These are phyloP conservation scores for Antheraea mylitta DNA, from an alignment of 1,140 invertebrate genomes.

Conservation along the genomic window DNA sequence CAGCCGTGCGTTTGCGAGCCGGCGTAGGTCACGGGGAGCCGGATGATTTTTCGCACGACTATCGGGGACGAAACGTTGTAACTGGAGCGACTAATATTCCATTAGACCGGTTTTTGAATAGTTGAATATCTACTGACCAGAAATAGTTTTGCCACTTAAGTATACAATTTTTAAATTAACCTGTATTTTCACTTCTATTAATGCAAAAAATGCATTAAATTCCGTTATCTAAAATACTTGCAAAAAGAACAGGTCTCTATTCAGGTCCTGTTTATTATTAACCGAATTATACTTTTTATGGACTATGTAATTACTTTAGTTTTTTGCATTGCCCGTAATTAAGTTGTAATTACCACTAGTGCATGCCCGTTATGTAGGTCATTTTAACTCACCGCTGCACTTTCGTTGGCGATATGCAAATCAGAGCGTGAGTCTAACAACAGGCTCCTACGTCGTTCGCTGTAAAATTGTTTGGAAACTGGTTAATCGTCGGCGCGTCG, in stretches of 20 bases:
- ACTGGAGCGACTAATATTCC: slow-evolving; percentile 66
- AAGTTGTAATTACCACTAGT: slow-evolving; percentile 30
- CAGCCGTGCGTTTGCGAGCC: not conserved
- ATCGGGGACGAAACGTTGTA: slow-evolving; percentile 56
- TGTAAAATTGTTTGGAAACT: slow-evolving; percentile 50
- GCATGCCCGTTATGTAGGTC: slow-evolving; percentile 47
- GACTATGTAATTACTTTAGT: not conserved
- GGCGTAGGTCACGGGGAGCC: slow-evolving; percentile 43
- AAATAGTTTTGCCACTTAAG: slow-evolving; percentile 34
- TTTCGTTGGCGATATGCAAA: slow-evolving; percentile 68
- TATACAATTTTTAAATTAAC: slow-evolving; percentile 33
- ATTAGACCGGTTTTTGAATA: slow-evolving; percentile 47
- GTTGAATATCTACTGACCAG: slow-evolving; percentile 21
- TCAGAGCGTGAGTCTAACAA: slow-evolving; percentile 57
- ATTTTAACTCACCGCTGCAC: slow-evolving; percentile 53
- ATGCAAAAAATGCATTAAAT: not conserved
- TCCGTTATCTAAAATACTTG: not conserved
- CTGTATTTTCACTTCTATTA: slow-evolving; percentile 14
- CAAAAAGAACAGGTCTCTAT: not conserved
- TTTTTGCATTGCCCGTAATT: slow-evolving; percentile 23
- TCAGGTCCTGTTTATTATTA: not conserved
- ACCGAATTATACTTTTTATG: slow-evolving; percentile 5
- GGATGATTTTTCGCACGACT: slow-evolving; percentile 59
- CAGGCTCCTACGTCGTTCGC: slow-evolving; percentile 33
- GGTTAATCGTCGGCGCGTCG: slow-evolving; percentile 14